phyloP scores from a whole-genome alignment of 2,888 invertebrate species.

The Caenorhabditis wallacei region DNA sequence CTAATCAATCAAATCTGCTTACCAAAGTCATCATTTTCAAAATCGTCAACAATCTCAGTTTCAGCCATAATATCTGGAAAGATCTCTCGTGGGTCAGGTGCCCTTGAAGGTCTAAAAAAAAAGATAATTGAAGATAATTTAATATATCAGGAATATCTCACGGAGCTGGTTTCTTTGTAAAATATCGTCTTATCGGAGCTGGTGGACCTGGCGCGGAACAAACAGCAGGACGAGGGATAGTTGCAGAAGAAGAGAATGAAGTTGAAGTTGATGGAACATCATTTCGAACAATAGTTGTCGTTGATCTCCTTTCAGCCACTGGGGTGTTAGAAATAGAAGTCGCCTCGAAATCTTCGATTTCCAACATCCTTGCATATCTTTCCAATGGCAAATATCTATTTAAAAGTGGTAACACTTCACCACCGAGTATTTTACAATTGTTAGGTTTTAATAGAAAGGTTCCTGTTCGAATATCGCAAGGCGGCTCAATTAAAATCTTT shows the following conservation, averaged over 20 bases:
- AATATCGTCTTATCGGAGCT: slow-evolving; percentile 29
- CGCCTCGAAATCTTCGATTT: slow-evolving; percentile 21
- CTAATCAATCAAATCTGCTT: background rate
- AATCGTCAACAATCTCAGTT: slow-evolving; percentile 8
- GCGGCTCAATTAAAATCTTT: slow-evolving; percentile 45
- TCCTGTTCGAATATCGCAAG: slow-evolving; percentile 44
- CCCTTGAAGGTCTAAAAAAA: no score
- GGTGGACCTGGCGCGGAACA: no score
- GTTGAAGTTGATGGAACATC: no score
- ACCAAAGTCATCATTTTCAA: slow-evolving; percentile 13
- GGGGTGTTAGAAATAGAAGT: background rate
- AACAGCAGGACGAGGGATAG: no score
- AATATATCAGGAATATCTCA: no score
- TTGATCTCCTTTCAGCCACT: background rate
- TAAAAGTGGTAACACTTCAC: slow-evolving; percentile 41
- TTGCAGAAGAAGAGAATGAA: background rate
- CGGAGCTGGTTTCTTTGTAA: slow-evolving; percentile 21
- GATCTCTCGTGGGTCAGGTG: slow-evolving; percentile 6
- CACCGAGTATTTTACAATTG: slow-evolving; percentile 55
- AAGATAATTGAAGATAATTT: no score
- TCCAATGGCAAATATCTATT: slow-evolving; percentile 24
- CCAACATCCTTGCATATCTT: slow-evolving; percentile 18
- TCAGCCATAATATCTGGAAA: slow-evolving; percentile 38
- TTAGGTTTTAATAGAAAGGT: slow-evolving; percentile 66
- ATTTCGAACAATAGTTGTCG: no score